phyloP scores from a whole-genome alignment of 2,113 vertebrate species.

The Prionailurus viverrinus region DNA sequence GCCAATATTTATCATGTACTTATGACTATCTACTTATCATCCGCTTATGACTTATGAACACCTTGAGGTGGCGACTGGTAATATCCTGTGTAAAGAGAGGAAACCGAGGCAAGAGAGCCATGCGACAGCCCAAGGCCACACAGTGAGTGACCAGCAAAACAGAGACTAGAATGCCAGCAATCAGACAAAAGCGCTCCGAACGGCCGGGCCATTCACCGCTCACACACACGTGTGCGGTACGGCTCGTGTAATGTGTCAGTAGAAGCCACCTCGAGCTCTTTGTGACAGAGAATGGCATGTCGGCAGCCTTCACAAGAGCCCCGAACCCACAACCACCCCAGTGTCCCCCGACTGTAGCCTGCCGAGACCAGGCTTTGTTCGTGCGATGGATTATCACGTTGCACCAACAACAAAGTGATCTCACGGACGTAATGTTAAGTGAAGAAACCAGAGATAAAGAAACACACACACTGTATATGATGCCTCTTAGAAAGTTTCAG shows the following conservation, averaged over 20 bases:
- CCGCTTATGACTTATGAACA: too few species aligned
- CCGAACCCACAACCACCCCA: too few species aligned
- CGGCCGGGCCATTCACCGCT: rapidly evolving
- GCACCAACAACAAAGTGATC: not conserved
- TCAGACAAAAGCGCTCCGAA: too few species aligned
- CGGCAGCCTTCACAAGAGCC: not conserved
- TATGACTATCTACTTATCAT: too few species aligned
- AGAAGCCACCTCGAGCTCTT: not conserved
- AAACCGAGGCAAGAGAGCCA: not conserved
- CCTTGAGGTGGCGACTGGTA: not conserved
- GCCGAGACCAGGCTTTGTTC: too few species aligned
- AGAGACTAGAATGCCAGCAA: not conserved
- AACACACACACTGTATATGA: too few species aligned
- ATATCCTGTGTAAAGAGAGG: not conserved
- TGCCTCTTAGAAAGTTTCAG: too few species aligned
- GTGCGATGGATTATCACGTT: rapidly evolving
- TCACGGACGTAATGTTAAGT: not conserved
- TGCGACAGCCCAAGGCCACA: not conserved
- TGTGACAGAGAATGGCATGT: not conserved
- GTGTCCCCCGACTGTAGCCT: not conserved
- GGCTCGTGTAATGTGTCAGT: rapidly evolving
- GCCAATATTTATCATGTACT: not conserved
- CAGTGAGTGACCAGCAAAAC: not conserved
- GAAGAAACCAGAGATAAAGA: not conserved
- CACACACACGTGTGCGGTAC: rapidly evolving